These are phyloP conservation scores for Calephelis virginiensis DNA, from an alignment of 1,140 invertebrate species.

Conservation along the genomic window DNA sequence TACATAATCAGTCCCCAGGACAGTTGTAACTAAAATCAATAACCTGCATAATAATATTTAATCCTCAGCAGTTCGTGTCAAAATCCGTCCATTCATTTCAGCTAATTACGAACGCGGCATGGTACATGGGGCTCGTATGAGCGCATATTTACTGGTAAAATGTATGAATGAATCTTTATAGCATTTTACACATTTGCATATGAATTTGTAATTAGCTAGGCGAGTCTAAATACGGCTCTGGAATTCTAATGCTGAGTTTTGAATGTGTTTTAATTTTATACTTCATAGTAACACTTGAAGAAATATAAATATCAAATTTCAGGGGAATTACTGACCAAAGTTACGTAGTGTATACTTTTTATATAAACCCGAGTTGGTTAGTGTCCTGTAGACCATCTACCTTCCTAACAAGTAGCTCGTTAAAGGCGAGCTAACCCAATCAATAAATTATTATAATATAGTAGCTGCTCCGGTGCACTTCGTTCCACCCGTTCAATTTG, in stretches of 20 bases:
- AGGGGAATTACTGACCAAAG: too few species aligned
- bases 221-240: conserved; percentile 33
- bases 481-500: too few species aligned
- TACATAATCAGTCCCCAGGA: too few species aligned
- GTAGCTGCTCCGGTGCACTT: too few species aligned
- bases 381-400: too few species aligned
- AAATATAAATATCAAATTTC: too few species aligned
- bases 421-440: too few species aligned
- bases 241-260: conserved; percentile 19
- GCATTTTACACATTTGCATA: conserved; percentile 71
- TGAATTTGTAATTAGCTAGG: conserved; percentile 70
- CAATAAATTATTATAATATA: too few species aligned
- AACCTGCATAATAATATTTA: conserved; percentile 34
- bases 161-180: conserved; percentile 64
- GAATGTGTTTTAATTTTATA: not conserved
- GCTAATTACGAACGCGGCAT: conserved; percentile 67
- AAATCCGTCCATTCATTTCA: conserved; percentile 63
- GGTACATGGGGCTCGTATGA: conserved; percentile 58
- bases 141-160: conserved; percentile 59
- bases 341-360: too few species aligned
- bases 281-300: not conserved
- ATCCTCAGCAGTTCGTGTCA: conserved; percentile 45
- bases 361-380: too few species aligned
- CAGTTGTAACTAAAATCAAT: conserved; percentile 3
- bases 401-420: too few species aligned